Conservation (phyloP, 2,888 invertebrate genomes). For the Caenorhabditis zanzibari region DNA sequence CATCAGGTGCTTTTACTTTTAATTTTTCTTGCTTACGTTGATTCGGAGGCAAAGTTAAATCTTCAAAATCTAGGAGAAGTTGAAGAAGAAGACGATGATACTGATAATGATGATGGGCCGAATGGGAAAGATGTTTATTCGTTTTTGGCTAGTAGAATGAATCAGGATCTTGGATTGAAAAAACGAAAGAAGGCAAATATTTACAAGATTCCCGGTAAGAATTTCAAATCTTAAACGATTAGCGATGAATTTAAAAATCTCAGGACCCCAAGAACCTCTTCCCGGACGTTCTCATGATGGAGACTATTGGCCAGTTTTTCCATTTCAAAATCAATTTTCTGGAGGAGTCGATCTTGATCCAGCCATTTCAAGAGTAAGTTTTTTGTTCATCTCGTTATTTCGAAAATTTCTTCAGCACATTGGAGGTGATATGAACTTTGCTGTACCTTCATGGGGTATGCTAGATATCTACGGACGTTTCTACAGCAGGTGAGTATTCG, state of each 20-base stretch:
- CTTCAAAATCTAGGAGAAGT: slow-evolving; percentile 58
- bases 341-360: slow-evolving; percentile 79
- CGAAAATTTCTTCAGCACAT: slow-evolving; percentile 71
- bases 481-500: slow-evolving; percentile 61
- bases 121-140: slow-evolving; percentile 64
- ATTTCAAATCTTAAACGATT: neutral
- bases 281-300: slow-evolving; percentile 76
- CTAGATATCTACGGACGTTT: slow-evolving; percentile 77
- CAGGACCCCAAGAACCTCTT: slow-evolving; percentile 77
- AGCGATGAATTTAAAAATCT: neutral
- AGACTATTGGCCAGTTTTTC: slow-evolving; percentile 79
- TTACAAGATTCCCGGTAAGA: slow-evolving; percentile 70
- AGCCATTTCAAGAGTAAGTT: slow-evolving; percentile 74
- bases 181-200: slow-evolving; percentile 63
- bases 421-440: slow-evolving; percentile 79
- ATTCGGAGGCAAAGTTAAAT: slow-evolving; percentile 52
- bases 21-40: slow-evolving; percentile 39
- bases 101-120: slow-evolving; percentile 48
- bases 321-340: slow-evolving; percentile 77
- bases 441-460: slow-evolving; percentile 79
- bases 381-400: neutral
- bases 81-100: slow-evolving; percentile 50
- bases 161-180: slow-evolving; percentile 70
- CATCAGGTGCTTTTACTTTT: slow-evolving; percentile 51
- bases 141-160: slow-evolving; percentile 73